Percentiles rank a stretch among this genome's conserved stretches.
Evolutionary conservation across 2,113 vertebrate species (phyloP).

Genomic region (Mormyrus iriodes): DNA sequence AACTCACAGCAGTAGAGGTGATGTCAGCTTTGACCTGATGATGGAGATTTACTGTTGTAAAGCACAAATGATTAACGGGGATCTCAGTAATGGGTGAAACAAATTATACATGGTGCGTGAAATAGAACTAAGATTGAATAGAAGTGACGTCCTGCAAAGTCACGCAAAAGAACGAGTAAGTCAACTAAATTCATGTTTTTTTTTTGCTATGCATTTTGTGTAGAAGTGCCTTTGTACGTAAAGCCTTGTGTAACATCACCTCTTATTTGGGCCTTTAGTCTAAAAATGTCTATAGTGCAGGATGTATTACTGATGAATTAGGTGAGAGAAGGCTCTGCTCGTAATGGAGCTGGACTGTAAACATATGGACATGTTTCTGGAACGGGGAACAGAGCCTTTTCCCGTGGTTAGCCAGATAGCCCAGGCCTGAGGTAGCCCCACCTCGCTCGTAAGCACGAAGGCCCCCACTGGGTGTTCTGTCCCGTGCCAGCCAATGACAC

Average conservation of each 20-base stretch:
- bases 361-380: neutral
- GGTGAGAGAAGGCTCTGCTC: neutral
- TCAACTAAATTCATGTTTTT: neutral
- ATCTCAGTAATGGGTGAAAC: neutral
- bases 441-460: neutral
- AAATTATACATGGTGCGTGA: neutral
- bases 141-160: neutral
- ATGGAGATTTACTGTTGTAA: conserved; percentile 14
- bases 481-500: neutral
- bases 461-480: neutral
- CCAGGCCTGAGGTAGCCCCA: neutral
- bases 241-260: neutral
- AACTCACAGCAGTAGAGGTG: neutral
- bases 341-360: neutral
- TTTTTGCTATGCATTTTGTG: neutral
- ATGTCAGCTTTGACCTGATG: neutral
- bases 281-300: neutral
- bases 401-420: neutral
- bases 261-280: neutral
- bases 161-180: neutral
- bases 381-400: neutral
- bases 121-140: neutral
- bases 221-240: neutral
- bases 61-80: neutral
- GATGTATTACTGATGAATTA: neutral